A percentile compares a stretch with the other conserved stretches of the same genome.
phyloP scores from a whole-genome alignment of 2,797 vertebrate genomes.

The Hydrocynus forskahlii region DNA sequence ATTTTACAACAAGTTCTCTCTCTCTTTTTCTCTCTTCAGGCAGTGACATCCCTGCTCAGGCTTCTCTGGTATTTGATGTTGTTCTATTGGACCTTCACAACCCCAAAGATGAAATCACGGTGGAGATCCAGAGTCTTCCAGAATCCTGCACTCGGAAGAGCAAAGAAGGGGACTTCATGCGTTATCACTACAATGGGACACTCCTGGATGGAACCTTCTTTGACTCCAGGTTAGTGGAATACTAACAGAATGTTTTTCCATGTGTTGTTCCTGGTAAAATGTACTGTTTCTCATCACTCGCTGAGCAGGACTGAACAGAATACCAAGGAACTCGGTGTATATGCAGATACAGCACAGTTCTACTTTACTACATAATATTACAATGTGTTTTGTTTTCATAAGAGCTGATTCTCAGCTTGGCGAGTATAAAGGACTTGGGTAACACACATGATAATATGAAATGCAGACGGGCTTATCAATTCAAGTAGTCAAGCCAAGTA shows the following conservation, averaged over 20 bases:
- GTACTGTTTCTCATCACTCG: background rate
- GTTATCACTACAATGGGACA: slow-evolving; percentile 96
- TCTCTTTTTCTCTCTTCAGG: slow-evolving; percentile 70
- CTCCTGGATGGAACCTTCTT: slow-evolving; percentile 93
- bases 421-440: too few relatives aligned
- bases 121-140: slow-evolving; percentile 83
- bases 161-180: slow-evolving; percentile 87
- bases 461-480: too few relatives aligned
- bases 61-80: slow-evolving; percentile 94
- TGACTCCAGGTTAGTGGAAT: slow-evolving; percentile 88
- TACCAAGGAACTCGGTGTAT: background rate
- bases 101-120: slow-evolving; percentile 87
- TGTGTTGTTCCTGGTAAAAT: too few relatives aligned
- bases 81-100: slow-evolving; percentile 94
- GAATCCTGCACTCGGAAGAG: slow-evolving; percentile 84
- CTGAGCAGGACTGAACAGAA: background rate
- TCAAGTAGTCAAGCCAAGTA: too few relatives aligned
- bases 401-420: too few relatives aligned
- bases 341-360: background rate
- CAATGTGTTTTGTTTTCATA: too few relatives aligned
- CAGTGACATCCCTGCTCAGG: slow-evolving; percentile 96
- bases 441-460: too few relatives aligned
- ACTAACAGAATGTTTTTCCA: background rate
- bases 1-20: too few relatives aligned
- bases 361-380: too few relatives aligned